Evolutionary conservation across 2,113 vertebrate species (phyloP).

Genomic region (Lanius collurio): DNA sequence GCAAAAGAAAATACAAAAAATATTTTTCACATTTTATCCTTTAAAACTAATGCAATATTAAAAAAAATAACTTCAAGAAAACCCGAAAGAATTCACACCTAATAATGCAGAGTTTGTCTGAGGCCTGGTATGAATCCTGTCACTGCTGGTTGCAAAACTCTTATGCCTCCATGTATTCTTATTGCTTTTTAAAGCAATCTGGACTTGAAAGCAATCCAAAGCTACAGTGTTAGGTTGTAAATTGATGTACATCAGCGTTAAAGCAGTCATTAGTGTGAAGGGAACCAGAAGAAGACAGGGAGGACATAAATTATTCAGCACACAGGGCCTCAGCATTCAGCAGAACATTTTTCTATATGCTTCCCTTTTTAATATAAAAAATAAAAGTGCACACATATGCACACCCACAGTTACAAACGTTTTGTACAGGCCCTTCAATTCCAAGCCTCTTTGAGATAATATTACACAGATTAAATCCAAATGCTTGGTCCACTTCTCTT

Average conservation of each 20-base stretch:
- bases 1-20: not conserved
- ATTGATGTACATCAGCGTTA: conserved; percentile 31
- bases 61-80: conserved; percentile 15
- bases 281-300: not conserved
- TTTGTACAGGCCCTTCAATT: not conserved
- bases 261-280: conserved; percentile 31
- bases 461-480: not conserved
- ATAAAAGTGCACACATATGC: not conserved
- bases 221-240: conserved; percentile 26
- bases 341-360: conserved; percentile 1
- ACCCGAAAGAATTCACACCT: not conserved
- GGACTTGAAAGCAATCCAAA: conserved; percentile 47
- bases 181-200: conserved; percentile 40
- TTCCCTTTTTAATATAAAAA: conserved; percentile 17
- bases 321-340: not conserved
- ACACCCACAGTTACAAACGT: not conserved
- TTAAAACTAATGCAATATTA: conserved; percentile 31
- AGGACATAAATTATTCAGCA: conserved; percentile 48
- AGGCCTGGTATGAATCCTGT: not conserved
- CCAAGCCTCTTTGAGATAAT: not conserved
- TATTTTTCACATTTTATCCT: not conserved
- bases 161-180: not conserved
- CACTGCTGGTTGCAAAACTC: not conserved
- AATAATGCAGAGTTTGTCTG: not conserved
- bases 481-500: not conserved